These are phyloP conservation scores for Drosophila saltans DNA, from an alignment of 1,140 invertebrate species.

Conservation along the genomic window DNA sequence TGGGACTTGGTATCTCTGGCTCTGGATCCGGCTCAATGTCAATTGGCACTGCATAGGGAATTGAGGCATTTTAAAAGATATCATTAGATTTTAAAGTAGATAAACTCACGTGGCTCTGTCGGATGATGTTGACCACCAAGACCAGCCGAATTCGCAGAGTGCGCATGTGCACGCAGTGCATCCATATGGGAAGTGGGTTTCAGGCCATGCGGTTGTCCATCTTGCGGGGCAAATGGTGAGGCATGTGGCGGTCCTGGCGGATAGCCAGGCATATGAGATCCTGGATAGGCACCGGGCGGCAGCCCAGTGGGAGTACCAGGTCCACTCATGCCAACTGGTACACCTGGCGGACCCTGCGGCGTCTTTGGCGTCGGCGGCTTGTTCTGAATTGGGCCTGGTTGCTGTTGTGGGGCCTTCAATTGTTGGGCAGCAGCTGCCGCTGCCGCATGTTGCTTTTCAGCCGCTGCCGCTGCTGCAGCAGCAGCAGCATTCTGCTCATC, in stretches of 20 bases:
- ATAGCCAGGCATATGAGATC: conserved; percentile 78
- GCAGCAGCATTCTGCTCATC: conserved; percentile 55
- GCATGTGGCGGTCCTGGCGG: conserved; percentile 68
- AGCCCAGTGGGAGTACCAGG: conserved; percentile 73
- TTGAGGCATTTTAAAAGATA: too few species aligned
- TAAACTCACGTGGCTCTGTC: conserved; percentile 81
- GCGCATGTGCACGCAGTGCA: conserved; percentile 85
- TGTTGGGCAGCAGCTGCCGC: conserved; percentile 26
- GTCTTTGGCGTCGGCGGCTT: conserved; percentile 83
- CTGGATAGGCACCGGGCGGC: conserved; percentile 76
- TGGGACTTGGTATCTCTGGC: conserved; percentile 89
- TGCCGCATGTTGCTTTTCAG: conserved; percentile 42
- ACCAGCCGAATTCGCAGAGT: conserved; percentile 75
- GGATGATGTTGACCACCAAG: conserved; percentile 83
- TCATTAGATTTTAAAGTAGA: background rate
- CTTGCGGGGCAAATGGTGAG: conserved; percentile 75
- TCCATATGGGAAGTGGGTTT: conserved; percentile 85
- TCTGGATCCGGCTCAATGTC: conserved; percentile 84
- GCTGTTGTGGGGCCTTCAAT: conserved; percentile 48
- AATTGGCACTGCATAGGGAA: conserved; percentile 71
- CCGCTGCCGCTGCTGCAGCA: conserved; percentile 59
- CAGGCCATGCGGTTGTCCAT: conserved; percentile 67
- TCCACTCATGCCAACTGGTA: conserved; percentile 58
- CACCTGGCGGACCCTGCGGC: conserved; percentile 66
- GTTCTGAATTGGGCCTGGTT: conserved; percentile 63